These are phyloP conservation scores for Rotaria sp. DNA, from an alignment of 2,888 invertebrate genomes.

Conservation along the genomic window DNA sequence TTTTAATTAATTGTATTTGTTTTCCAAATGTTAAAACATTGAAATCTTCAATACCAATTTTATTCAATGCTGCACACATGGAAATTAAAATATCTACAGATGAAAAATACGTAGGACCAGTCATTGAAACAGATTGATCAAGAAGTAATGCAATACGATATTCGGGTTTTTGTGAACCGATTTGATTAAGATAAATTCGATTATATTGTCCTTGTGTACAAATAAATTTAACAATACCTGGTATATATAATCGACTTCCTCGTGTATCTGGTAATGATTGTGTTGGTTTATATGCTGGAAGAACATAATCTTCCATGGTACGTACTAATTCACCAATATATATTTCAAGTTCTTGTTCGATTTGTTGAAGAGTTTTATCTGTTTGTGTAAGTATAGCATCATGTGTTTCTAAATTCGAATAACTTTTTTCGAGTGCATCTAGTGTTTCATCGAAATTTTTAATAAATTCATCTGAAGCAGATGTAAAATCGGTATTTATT, in stretches of 20 bases:
- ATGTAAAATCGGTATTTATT: neutral
- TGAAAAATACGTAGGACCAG: neutral
- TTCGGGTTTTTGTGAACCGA: neutral
- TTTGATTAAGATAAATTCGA: slow-evolving; percentile 4
- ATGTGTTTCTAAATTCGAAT: neutral
- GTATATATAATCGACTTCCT: neutral
- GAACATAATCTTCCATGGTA: neutral
- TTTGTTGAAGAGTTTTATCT: neutral
- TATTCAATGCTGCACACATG: neutral
- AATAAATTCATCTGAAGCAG: neutral
- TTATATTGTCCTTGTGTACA: slow-evolving; percentile 19
- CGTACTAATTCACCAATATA: slow-evolving; percentile 1
- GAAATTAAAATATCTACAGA: neutral
- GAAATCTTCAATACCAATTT: neutral
- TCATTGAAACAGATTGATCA: slow-evolving; percentile 16
- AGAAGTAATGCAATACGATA: neutral
- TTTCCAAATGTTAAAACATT: neutral
- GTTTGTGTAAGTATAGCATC: neutral
- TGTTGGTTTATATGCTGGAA: slow-evolving; percentile 9
- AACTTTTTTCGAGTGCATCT: neutral
- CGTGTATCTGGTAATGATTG: neutral
- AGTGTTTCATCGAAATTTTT: neutral
- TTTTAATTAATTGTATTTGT: neutral
- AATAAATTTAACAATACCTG: slow-evolving; percentile 5
- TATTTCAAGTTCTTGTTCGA: neutral